Evolutionary conservation across 2,113 vertebrate species (phyloP).

Genomic region (Pampusana beccarii): DNA sequence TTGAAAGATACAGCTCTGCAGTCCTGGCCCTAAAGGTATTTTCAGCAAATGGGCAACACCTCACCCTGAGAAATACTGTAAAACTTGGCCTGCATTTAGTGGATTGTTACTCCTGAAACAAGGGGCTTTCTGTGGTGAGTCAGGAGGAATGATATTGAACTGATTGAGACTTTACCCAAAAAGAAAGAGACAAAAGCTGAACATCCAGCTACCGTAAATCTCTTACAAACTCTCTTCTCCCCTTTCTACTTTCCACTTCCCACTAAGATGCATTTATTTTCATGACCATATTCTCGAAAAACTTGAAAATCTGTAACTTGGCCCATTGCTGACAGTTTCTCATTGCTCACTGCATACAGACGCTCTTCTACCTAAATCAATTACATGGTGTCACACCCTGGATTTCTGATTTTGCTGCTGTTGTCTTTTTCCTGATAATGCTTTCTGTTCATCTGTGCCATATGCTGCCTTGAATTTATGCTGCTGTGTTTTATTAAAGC

Average conservation of each 20-base stretch:
- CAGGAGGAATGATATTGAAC: neutral
- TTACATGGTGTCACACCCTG: neutral
- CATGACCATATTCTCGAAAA: neutral
- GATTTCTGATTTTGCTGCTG: conserved; percentile 26
- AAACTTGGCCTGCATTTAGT: neutral
- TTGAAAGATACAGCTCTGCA: neutral
- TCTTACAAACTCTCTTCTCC: neutral
- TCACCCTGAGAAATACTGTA: neutral
- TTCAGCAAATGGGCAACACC: neutral
- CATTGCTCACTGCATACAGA: neutral
- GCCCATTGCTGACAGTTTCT: neutral
- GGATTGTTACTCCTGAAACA: neutral
- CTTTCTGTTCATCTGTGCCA: conserved; percentile 34
- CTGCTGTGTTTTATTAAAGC: conserved; percentile 64
- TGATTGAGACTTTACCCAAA: neutral
- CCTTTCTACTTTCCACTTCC: neutral
- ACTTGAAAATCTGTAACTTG: neutral
- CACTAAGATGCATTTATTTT: neutral
- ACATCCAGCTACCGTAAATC: neutral
- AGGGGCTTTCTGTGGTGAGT: neutral
- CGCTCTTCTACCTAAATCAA: neutral
- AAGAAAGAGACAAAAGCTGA: neutral
- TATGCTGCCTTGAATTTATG: conserved; percentile 61
- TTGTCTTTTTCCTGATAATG: neutral
- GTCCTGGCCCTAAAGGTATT: neutral